phyloP scores from a whole-genome alignment of 2,797 vertebrate genomes.

The Cottoperca gobio region DNA sequence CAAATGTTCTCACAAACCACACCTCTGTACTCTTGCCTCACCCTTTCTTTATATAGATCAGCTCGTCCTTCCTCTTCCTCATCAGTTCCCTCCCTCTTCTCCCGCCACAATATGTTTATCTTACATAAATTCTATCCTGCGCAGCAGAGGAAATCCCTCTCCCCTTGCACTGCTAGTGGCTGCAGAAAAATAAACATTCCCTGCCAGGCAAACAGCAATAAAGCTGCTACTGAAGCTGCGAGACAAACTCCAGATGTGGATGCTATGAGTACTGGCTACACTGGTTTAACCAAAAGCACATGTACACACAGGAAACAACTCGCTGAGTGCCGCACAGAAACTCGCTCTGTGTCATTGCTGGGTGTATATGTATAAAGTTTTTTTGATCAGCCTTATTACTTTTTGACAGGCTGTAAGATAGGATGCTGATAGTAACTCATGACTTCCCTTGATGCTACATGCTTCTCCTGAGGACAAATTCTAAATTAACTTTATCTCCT shows the following conservation, averaged over 20 bases:
- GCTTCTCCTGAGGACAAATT: too few species aligned
- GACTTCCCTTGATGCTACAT: too few species aligned
- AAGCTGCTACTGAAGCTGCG: neutral
- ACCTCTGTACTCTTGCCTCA: neutral
- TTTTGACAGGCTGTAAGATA: too few species aligned
- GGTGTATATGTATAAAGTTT: neutral
- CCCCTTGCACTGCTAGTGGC: neutral
- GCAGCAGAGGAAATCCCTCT: neutral
- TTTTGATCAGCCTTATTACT: too few species aligned
- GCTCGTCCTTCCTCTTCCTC: conserved; percentile 49
- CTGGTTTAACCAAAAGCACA: conserved; percentile 1
- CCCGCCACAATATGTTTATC: neutral
- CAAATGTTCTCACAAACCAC: conserved; percentile 10
- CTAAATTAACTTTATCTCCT: too few species aligned
- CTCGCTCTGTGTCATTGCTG: neutral
- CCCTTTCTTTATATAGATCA: conserved; percentile 56
- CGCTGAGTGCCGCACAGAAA: neutral
- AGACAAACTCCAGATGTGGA: conserved; percentile 26
- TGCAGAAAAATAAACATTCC: conserved; percentile 32
- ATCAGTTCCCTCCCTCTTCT: conserved; percentile 20
- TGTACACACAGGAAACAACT: neutral
- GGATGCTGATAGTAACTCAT: too few species aligned
- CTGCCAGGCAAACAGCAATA: neutral
- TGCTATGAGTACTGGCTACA: neutral
- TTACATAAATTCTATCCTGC: conserved; percentile 13